Evolutionary conservation across 2,797 vertebrate species (phyloP).

Genomic region (Enteromius paludinosus): DNA sequence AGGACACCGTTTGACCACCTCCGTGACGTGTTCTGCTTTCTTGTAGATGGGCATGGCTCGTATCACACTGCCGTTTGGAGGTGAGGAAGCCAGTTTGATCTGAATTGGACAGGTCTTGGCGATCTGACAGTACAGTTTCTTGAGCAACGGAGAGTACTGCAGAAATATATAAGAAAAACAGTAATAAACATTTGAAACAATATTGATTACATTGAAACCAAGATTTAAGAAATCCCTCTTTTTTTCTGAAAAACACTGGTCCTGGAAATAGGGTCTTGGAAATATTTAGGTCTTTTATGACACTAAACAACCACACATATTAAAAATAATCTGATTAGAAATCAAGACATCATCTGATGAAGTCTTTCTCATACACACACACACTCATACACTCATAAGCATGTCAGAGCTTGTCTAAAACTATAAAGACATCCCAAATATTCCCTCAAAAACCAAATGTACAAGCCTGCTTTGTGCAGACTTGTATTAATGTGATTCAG

Average conservation of each 20-base stretch:
- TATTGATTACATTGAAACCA: neutral
- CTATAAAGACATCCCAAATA: conserved; percentile 72
- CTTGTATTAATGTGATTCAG: conserved; percentile 65
- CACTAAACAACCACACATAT: neutral
- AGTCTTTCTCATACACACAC: neutral
- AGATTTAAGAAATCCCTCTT: neutral
- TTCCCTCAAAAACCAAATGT: conserved; percentile 70
- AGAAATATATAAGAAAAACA: neutral
- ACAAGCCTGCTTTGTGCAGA: conserved; percentile 67
- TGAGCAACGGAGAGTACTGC: conserved; percentile 95
- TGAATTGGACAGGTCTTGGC: conserved; percentile 98
- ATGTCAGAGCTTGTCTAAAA: conserved; percentile 68
- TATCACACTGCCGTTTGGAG: conserved; percentile 90
- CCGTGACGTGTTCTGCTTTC: conserved; percentile 96
- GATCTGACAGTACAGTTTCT: conserved; percentile 99
- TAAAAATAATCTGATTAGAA: neutral
- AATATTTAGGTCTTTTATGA: neutral
- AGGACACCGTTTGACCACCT: conserved; percentile 97
- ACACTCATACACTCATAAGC: conserved; percentile 43
- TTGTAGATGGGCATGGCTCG: conserved; percentile 98
- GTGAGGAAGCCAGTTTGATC: conserved; percentile 88
- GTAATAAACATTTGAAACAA: neutral
- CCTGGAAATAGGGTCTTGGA: neutral
- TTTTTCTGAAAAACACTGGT: neutral
- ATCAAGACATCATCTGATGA: conserved; percentile 13